Evolutionary conservation across 2,888 invertebrate genomes (phyloP), one percentile per base, ranked within the genome.

Genomic region (Acronicta psi): DNA sequence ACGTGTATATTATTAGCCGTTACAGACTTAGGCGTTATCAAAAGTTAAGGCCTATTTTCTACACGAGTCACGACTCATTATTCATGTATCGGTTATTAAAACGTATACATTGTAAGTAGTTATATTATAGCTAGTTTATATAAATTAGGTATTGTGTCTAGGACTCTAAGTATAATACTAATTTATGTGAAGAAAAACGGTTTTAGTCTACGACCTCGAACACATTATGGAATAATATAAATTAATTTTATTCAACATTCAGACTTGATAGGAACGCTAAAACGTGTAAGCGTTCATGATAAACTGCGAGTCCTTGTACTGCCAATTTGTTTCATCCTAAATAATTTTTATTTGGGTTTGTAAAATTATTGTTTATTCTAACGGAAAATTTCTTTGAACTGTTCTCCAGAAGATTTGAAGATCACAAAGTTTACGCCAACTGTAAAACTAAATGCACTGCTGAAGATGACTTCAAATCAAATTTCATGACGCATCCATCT

Each of bases 1-100:
- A 74, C 69, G 69, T 73, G 76, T 62, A 68, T 67, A 61, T 44
- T 41, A 42, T 20, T 31, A 38, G 16, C 18, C 46, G 16, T 50
- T 36, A 57, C 49, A 50, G 45, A 54, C 34, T 59, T 64, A 49
- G 45, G 42, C 54, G 73, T 80, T 83, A 82, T 83, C 79, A 77
- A 77, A 71, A 69, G 50, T 59, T 70, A 55, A 77, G 77, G 75
- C 82, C 82, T 82, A 83, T 82, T 82, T 82, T 78, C 73, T 79
- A 74, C 74, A 78, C 75, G 66, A 77, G 76, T 75, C 56, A 73
- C 69, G 64, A 72, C 71, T 75, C 53, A 66, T 75, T 74, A 77
- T 46, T 51, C 38, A 64, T 60, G 68, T 66, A 59, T 57, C 47
- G 64, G 49, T 58, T 64, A 71, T 41, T 56, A 56, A 37, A 31